Evolutionary conservation across 2,888 invertebrate species (phyloP), one percentile per base, ranked within the genome.

Genomic region (Hipparchia sbordonii): DNA sequence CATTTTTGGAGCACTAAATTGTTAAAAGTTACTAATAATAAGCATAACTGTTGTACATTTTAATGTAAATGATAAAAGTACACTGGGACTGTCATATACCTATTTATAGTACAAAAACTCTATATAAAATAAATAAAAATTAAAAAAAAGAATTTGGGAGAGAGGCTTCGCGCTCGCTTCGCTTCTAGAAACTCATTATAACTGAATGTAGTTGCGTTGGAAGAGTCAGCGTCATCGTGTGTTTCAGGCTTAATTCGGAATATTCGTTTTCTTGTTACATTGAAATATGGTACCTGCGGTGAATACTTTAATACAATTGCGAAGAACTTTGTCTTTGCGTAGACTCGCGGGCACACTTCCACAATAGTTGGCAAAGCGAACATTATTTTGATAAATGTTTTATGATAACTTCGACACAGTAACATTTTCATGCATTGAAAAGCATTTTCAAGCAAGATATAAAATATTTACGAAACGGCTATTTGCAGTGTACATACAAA

Each of bases 201-300:
- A 39, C 39, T 39, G 39, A 39, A 39, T 39, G 39, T 2, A 39
- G 39, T 5, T 39, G 39, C 39, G 39, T 39, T 39, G 1, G 39
- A 39, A 4, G 1, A 2, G 39, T 39, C 5, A 39, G 6, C 48
- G 6, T 48, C 8, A 6, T 48, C 48, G 4, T 48, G 48, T 48
- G 48, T 48, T 48, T 6, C 48, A 48, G 48, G 48, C 48, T 48
- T 48, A 8, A 48, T 90, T 89, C 89, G 88, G 89, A 89, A 90
- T 89, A 86, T 85, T 85, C 85, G 85, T 88, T 89, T 89, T 87
- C 89, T 88, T 89, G 88, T 89, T 90, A 86, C 85, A 82, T 87
- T 89, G 86, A 90, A 87, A 88, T 90, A 90, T 89, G 83, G 86
- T 74, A 61, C 71, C 72, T 13, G 52, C 51, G 52, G 65, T 80